These are phyloP conservation scores for Athalia circularis DNA, from an alignment of 2,888 invertebrate species.

Conservation along the genomic window DNA sequence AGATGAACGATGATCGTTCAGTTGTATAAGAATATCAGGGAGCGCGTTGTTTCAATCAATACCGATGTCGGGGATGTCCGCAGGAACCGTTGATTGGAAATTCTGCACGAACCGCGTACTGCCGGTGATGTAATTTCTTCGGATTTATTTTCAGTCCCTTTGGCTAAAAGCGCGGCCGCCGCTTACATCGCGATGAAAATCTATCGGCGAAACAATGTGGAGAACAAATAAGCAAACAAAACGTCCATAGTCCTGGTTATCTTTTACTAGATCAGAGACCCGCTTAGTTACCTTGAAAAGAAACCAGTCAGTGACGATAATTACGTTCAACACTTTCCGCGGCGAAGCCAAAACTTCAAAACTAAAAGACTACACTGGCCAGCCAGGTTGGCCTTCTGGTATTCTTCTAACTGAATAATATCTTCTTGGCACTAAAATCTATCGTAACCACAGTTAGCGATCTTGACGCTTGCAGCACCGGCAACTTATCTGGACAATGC, in stretches of 20 bases:
- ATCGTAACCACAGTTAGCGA: neutral
- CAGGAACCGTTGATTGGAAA: neutral
- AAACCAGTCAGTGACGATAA: slow-evolving; percentile 3
- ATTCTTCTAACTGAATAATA: neutral
- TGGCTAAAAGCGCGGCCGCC: too few species aligned
- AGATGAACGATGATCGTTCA: slow-evolving; percentile 23
- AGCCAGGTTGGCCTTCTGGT: slow-evolving; percentile 4
- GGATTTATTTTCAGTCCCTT: too few species aligned
- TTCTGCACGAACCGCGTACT: neutral
- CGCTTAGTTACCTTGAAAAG: neutral
- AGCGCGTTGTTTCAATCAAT: neutral
- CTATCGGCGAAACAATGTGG: neutral
- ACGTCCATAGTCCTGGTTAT: neutral
- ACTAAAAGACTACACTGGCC: too few species aligned
- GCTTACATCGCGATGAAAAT: too few species aligned
- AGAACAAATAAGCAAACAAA: neutral
- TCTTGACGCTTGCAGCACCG: neutral
- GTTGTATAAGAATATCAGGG: neutral
- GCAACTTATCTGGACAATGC: slow-evolving; percentile 33
- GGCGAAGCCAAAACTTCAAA: neutral
- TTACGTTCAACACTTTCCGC: slow-evolving; percentile 5
- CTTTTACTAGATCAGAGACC: slow-evolving; percentile 25
- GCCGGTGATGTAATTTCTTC: too few species aligned
- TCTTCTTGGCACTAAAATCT: neutral
- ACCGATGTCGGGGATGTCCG: neutral